These are phyloP conservation scores for Rostratula benghalensis DNA, from an alignment of 2,113 vertebrate genomes.

Conservation along the genomic window DNA sequence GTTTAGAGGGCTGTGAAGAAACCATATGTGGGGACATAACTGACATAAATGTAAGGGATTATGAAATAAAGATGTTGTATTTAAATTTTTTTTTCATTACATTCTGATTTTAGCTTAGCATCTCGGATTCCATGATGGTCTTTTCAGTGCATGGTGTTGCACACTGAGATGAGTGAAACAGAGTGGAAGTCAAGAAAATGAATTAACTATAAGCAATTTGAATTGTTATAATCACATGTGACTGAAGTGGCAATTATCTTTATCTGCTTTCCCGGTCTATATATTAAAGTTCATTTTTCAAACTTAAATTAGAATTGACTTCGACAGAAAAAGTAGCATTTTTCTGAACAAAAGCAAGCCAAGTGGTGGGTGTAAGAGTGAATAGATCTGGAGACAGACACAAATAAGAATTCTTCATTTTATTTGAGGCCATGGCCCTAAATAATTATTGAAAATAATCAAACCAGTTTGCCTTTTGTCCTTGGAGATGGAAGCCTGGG, in stretches of 20 bases:
- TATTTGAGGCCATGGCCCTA: neutral
- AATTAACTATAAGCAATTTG: neutral
- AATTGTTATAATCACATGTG: neutral
- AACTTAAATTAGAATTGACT: neutral
- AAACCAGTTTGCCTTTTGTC: neutral
- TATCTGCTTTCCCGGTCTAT: neutral
- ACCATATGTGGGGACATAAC: neutral
- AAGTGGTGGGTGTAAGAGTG: neutral
- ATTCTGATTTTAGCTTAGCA: neutral
- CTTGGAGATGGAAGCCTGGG: neutral
- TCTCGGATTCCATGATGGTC: neutral
- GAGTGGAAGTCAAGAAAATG: neutral
- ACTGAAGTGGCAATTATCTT: neutral
- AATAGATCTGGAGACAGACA: neutral
- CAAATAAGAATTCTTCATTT: neutral
- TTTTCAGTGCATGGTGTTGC: neutral
- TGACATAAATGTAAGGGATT: conserved; percentile 20
- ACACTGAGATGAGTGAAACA: neutral
- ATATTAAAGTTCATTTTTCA: neutral
- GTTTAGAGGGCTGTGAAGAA: conserved; percentile 14
- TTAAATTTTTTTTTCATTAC: neutral
- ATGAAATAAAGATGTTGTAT: neutral
- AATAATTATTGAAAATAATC: neutral
- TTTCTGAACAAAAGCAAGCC: neutral
- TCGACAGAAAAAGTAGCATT: neutral